A percentile compares a stretch with the other conserved stretches of the same genome.
phyloP scores from a whole-genome alignment of 1,140 invertebrate species.

The Drosophila ironensis region DNA sequence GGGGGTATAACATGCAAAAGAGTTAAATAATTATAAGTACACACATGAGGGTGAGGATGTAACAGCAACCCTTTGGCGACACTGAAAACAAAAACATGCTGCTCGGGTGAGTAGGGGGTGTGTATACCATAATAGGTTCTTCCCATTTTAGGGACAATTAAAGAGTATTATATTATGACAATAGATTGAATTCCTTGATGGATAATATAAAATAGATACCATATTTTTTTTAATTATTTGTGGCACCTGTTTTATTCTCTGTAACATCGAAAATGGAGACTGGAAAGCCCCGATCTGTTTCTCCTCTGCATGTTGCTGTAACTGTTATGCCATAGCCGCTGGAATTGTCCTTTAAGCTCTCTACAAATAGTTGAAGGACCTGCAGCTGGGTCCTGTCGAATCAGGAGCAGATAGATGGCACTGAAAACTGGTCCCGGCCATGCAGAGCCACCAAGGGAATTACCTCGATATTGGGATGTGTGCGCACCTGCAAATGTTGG shows the following conservation, averaged over 20 bases:
- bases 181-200: too few relatives aligned
- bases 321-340: slow-evolving; percentile 4
- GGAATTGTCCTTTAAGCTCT: slow-evolving; percentile 63
- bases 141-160: too few relatives aligned
- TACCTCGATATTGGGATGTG: slow-evolving; percentile 13
- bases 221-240: too few relatives aligned
- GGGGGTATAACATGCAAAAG: slow-evolving; percentile 54
- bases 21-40: slow-evolving; percentile 76
- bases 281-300: too few relatives aligned
- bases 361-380: slow-evolving; percentile 58
- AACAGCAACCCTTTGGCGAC: background rate
- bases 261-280: too few relatives aligned
- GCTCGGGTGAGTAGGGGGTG: too few relatives aligned
- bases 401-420: slow-evolving; percentile 28
- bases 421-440: background rate
- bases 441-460: slow-evolving; percentile 5
- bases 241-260: too few relatives aligned
- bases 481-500: slow-evolving; percentile 27
- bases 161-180: too few relatives aligned
- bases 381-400: slow-evolving; percentile 48
- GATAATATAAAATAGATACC: too few relatives aligned
- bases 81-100: background rate
- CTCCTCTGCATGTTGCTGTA: too few relatives aligned
- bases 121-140: too few relatives aligned
- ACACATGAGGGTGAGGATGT: slow-evolving; percentile 17